Conservation (phyloP, 1,140 invertebrate species). For the Drosophila ambigua region DNA sequence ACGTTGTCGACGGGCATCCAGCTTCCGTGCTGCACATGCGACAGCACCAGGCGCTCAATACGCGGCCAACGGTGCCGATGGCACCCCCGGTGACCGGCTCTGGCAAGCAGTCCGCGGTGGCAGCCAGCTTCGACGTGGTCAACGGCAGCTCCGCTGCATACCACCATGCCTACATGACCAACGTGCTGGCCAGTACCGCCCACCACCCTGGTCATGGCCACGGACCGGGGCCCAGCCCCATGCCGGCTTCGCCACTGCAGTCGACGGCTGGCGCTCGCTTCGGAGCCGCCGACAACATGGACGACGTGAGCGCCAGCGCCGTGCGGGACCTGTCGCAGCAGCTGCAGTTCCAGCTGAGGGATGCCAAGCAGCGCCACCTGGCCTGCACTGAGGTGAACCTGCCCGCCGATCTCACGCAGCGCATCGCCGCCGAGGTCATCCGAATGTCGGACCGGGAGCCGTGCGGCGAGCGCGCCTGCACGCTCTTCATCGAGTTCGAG, state of each 20-base stretch:
- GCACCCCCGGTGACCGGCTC: constrained; percentile 6
- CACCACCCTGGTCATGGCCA: constrained; percentile 32
- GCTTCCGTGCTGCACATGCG: constrained; percentile 71
- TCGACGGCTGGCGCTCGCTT: constrained; percentile 61
- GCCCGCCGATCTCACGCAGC: constrained; percentile 90
- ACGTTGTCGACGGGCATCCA: constrained; percentile 77
- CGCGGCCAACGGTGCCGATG: constrained; percentile 43
- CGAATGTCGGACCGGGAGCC: constrained; percentile 92
- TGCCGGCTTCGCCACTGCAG: constrained; percentile 67
- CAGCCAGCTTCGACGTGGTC: constrained; percentile 60
- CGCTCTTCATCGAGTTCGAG: constrained; percentile 90
- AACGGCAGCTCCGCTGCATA: constrained; percentile 50
- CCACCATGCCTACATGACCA: constrained; percentile 63
- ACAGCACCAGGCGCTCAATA: constrained; percentile 68
- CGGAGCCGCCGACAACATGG: constrained; percentile 60
- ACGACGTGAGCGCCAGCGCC: constrained; percentile 76
- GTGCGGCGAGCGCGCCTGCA: constrained; percentile 91
- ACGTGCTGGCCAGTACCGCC: constrained; percentile 51
- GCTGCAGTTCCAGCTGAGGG: constrained; percentile 90
- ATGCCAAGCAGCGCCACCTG: constrained; percentile 90
- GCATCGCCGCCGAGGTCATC: constrained; percentile 90
- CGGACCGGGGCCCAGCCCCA: constrained; percentile 8
- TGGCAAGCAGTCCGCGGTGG: constrained; percentile 35
- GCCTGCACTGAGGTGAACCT: constrained; percentile 92
- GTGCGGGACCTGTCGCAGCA: constrained; percentile 87